Percentiles rank a stretch among this genome's conserved stretches.
These are phyloP conservation scores for Leptinotarsa peninsularis DNA, from an alignment of 2,888 invertebrate species.

Conservation along the genomic window DNA sequence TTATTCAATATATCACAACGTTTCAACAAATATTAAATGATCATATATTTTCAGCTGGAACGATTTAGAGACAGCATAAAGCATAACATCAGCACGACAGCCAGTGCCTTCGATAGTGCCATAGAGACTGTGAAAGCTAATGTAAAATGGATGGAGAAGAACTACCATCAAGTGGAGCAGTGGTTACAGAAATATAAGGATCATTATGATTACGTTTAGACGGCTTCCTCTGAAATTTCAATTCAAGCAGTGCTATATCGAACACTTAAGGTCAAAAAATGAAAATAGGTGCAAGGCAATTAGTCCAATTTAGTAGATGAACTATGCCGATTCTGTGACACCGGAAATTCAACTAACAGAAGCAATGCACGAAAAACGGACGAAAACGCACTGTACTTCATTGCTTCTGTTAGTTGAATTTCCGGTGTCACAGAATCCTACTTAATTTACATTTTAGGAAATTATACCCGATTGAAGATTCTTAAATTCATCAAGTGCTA, in stretches of 20 bases:
- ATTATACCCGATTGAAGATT: too few species aligned
- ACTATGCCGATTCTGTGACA: too few species aligned
- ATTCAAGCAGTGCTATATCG: background rate
- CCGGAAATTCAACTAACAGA: too few species aligned
- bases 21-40: background rate
- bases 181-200: constrained; percentile 59
- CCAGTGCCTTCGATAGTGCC: constrained; percentile 68
- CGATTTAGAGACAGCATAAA: constrained; percentile 63
- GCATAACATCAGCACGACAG: constrained; percentile 67
- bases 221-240: background rate
- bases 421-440: too few species aligned
- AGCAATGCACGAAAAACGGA: too few species aligned
- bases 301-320: too few species aligned
- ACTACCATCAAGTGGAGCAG: constrained; percentile 64
- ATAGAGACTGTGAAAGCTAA: constrained; percentile 70
- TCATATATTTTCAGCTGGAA: constrained; percentile 58
- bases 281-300: too few species aligned
- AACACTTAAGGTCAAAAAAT: background rate
- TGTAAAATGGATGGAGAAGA: constrained; percentile 71
- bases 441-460: too few species aligned
- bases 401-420: too few species aligned
- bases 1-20: background rate
- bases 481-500: too few species aligned
- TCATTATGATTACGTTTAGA: constrained; percentile 45
- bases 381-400: too few species aligned